Conservation (phyloP, 2,888 invertebrate species). For the Polymixis flavicincta region DNA sequence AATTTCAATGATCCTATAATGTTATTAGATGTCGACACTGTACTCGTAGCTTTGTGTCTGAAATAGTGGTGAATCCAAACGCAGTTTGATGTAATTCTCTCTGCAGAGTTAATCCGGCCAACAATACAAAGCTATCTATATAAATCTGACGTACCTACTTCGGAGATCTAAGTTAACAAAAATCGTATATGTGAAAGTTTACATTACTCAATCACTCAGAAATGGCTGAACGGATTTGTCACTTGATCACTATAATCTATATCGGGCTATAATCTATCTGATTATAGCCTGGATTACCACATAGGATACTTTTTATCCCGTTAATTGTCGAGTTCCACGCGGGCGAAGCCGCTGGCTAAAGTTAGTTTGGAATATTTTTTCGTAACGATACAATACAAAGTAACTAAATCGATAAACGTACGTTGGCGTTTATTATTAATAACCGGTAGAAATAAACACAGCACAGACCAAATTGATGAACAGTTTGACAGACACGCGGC, state of each 20-base stretch:
- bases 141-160: background rate
- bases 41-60: background rate
- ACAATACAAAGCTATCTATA: background rate
- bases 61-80: background rate
- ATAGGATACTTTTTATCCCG: too few species aligned
- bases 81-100: background rate
- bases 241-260: too few species aligned
- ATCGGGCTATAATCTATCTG: too few species aligned
- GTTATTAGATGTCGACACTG: slow-evolving; percentile 1
- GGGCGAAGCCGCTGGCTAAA: too few species aligned
- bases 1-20: slow-evolving; percentile 6
- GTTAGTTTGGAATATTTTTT: background rate
- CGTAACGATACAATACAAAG: background rate
- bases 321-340: too few species aligned
- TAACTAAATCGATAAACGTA: background rate
- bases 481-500: too few species aligned
- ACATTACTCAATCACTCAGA: too few species aligned
- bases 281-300: too few species aligned
- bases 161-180: background rate
- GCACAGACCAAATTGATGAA: background rate
- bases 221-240: too few species aligned
- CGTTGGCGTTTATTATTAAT: background rate
- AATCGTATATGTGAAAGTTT: background rate
- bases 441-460: background rate
- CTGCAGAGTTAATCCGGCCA: too few species aligned